Percentiles rank a stretch among this genome's conserved stretches.
Conservation (phyloP, 2,888 invertebrate species). For the Idaea biselata region DNA sequence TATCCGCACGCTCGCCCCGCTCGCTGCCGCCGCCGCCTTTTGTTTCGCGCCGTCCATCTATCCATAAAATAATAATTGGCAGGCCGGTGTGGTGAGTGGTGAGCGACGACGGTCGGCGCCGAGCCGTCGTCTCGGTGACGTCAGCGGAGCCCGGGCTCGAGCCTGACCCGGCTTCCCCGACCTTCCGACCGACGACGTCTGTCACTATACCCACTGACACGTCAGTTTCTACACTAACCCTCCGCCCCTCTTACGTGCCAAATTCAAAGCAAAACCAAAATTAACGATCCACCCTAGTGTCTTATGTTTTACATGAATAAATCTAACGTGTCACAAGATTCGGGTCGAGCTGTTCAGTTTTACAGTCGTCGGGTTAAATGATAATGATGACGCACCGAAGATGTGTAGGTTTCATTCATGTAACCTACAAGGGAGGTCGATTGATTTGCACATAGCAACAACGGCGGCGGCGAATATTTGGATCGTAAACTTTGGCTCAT, state of each 20-base stretch:
- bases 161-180: slow-evolving; percentile 73
- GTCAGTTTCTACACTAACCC: slow-evolving; percentile 62
- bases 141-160: slow-evolving; percentile 72
- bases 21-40: slow-evolving; percentile 68
- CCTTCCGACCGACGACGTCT: slow-evolving; percentile 67
- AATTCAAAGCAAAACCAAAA: slow-evolving; percentile 50
- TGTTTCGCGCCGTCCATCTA: slow-evolving; percentile 72
- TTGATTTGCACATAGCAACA: slow-evolving; percentile 72
- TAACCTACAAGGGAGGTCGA: slow-evolving; percentile 63
- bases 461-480: slow-evolving; percentile 56
- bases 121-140: slow-evolving; percentile 78
- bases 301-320: slow-evolving; percentile 9
- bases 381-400: slow-evolving; percentile 51
- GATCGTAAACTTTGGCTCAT: slow-evolving; percentile 51
- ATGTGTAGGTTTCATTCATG: slow-evolving; percentile 75
- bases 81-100: slow-evolving; percentile 54
- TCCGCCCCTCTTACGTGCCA: slow-evolving; percentile 66
- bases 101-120: slow-evolving; percentile 69
- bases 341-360: slow-evolving; percentile 23
- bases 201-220: slow-evolving; percentile 63
- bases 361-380: slow-evolving; percentile 36
- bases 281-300: slow-evolving; percentile 20
- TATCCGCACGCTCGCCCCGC: slow-evolving; percentile 56
- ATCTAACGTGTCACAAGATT: slow-evolving; percentile 9
- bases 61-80: slow-evolving; percentile 76